Conservation (phyloP, 2,888 invertebrate genomes). For the Erebia ligea region DNA sequence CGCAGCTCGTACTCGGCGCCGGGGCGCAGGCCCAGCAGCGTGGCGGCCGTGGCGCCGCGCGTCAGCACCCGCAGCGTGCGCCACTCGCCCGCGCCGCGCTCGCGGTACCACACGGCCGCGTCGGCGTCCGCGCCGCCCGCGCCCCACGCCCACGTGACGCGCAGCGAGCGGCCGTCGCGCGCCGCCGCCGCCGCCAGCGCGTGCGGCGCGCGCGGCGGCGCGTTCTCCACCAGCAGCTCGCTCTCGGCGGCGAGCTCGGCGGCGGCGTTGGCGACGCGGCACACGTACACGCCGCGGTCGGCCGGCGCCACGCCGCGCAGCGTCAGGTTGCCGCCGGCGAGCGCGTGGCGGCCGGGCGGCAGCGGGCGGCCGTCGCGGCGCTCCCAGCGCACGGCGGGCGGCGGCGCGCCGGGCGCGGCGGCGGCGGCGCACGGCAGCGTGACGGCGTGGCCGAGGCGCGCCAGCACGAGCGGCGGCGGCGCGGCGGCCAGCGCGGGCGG, state of each 20-base stretch:
- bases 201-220: slow-evolving; percentile 95
- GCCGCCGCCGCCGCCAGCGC: slow-evolving; percentile 50
- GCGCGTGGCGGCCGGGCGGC: slow-evolving; percentile 86
- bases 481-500: slow-evolving; percentile 92
- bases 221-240: slow-evolving; percentile 92
- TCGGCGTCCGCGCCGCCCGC: slow-evolving; percentile 89
- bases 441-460: slow-evolving; percentile 90
- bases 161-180: slow-evolving; percentile 4
- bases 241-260: slow-evolving; percentile 92
- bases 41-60: slow-evolving; percentile 89
- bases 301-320: slow-evolving; percentile 91
- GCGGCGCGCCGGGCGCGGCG: slow-evolving; percentile 45
- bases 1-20: slow-evolving; percentile 94
- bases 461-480: slow-evolving; percentile 92
- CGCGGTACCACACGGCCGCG: slow-evolving; percentile 94
- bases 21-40: slow-evolving; percentile 89
- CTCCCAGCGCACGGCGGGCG: slow-evolving; percentile 51
- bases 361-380: slow-evolving; percentile 85
- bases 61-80: slow-evolving; percentile 90
- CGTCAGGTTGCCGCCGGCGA: slow-evolving; percentile 91
- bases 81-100: slow-evolving; percentile 91
- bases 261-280: slow-evolving; percentile 93
- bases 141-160: slow-evolving; percentile 6
- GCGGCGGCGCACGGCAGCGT: slow-evolving; percentile 93
- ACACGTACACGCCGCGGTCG: slow-evolving; percentile 94